Conservation (phyloP, 64 coral and sea anemone species). For the Hydrozoanthus tunicans region DNA sequence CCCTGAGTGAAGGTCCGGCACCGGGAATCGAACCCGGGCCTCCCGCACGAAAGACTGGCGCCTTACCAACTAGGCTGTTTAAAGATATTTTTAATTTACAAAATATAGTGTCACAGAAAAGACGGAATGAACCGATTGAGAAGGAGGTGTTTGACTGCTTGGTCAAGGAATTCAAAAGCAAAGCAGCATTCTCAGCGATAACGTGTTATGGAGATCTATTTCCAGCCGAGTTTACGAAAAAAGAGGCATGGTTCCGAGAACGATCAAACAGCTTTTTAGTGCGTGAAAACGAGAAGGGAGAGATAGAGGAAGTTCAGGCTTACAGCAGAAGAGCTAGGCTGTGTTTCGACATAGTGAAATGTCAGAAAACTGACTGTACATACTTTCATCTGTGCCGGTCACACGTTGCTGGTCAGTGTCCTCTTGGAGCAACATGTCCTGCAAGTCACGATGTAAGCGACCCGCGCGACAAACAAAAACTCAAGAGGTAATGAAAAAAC, state of each 20-base stretch:
- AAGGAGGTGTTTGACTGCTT: slow-evolving; percentile 72
- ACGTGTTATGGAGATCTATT: slow-evolving; percentile 55
- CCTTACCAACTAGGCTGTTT: neutral
- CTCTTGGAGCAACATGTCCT: slow-evolving; percentile 29
- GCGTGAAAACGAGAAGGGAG: slow-evolving; percentile 50
- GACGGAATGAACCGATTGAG: neutral
- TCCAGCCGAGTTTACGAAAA: slow-evolving; percentile 19
- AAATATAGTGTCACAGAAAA: neutral
- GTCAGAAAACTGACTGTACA: slow-evolving; percentile 33
- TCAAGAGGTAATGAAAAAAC: slow-evolving; percentile 26
- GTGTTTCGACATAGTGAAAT: slow-evolving; percentile 47
- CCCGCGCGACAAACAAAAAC: slow-evolving; percentile 11
- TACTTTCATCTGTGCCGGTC: slow-evolving; percentile 76
- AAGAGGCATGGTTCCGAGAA: slow-evolving; percentile 58
- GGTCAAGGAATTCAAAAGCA: slow-evolving; percentile 51
- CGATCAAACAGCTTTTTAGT: slow-evolving; percentile 56
- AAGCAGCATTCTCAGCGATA: slow-evolving; percentile 46
- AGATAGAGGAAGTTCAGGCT: slow-evolving; percentile 51
- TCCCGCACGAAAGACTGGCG: no score
- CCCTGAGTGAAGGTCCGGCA: no score
- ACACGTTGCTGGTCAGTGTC: slow-evolving; percentile 57
- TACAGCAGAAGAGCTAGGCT: slow-evolving; percentile 41
- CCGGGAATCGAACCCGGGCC: no score
- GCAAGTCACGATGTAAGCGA: slow-evolving; percentile 60
- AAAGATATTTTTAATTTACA: neutral